Percentiles rank a stretch among this genome's conserved stretches.
Conservation (phyloP, 2,113 vertebrate species). For the Alligator sinensis region DNA sequence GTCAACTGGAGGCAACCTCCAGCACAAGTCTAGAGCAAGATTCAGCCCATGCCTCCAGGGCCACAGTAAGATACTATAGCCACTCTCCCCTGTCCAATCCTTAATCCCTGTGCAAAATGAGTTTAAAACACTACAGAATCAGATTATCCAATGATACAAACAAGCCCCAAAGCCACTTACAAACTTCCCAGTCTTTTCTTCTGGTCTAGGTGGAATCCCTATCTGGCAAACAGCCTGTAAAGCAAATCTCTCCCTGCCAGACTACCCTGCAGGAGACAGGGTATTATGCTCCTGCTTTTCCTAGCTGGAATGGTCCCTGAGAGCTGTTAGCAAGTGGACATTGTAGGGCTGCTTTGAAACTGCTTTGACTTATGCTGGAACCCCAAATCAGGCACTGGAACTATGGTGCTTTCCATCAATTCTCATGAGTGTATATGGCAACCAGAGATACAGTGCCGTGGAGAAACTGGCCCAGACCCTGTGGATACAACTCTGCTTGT, state of each 20-base stretch:
- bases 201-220: neutral
- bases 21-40: no score
- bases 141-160: neutral
- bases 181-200: neutral
- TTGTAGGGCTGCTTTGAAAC: neutral
- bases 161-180: no score
- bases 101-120: neutral
- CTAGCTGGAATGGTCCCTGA: neutral
- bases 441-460: neutral
- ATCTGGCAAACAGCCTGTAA: neutral
- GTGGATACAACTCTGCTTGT: neutral
- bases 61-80: no score
- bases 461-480: neutral
- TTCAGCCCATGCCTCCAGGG: no score
- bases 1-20: no score
- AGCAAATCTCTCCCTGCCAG: neutral
- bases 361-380: neutral
- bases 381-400: neutral
- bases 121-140: neutral
- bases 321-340: neutral
- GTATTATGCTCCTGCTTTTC: neutral
- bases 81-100: no score
- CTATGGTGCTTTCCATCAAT: neutral
- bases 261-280: fast-evolving
- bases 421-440: neutral